These are phyloP conservation scores for Bathynomus jamesi DNA, from an alignment of 1,140 invertebrate species.

Conservation along the genomic window DNA sequence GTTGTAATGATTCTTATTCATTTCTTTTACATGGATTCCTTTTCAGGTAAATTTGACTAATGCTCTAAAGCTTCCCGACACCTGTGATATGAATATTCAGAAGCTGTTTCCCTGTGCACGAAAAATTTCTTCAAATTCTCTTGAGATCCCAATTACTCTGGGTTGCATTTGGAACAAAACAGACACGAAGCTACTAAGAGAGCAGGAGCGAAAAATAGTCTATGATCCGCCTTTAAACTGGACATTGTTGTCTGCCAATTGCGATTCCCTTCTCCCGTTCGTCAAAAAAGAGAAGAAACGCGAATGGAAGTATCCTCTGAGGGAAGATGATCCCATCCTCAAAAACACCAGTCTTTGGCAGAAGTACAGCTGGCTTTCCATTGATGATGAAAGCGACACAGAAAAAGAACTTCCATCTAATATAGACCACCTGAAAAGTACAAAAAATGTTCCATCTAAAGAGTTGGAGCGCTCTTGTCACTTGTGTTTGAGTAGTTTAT, in stretches of 20 bases:
- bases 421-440: neutral
- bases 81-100: neutral
- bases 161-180: neutral
- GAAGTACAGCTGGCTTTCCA: conserved; percentile 9
- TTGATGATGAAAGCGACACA: conserved; percentile 3
- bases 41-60: too few species aligned
- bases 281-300: neutral
- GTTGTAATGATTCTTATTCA: neutral
- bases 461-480: neutral
- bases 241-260: neutral
- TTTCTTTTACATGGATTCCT: too few species aligned
- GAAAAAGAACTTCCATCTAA: neutral
- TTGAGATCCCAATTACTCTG: neutral
- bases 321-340: neutral
- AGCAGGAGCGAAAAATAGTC: neutral
- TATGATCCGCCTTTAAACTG: neutral
- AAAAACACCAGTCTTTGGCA: conserved; percentile 5
- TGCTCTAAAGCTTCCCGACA: neutral
- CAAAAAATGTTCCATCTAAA: neutral
- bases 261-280: neutral
- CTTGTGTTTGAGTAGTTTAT: neutral
- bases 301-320: neutral
- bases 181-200: neutral
- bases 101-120: neutral
- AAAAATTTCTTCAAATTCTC: neutral